A percentile compares a stretch with the other conserved stretches of the same genome.
Evolutionary conservation across 2,888 invertebrate genomes (phyloP).

Genomic region (Drosophila histrio): DNA sequence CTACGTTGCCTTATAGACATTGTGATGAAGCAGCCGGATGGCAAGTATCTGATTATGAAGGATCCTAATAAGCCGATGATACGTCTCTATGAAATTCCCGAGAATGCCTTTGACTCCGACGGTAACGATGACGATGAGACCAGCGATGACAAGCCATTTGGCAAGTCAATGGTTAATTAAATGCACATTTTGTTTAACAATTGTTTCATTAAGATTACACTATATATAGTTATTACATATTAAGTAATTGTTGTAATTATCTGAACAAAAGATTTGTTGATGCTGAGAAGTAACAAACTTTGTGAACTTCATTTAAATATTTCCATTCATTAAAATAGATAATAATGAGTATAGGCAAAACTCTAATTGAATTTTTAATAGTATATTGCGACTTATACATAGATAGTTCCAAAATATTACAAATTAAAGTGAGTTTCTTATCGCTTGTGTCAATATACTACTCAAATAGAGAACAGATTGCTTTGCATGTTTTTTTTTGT

Average conservation of each 20-base stretch:
- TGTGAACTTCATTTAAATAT: no score
- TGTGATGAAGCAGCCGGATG: constrained; percentile 98
- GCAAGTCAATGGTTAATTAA: background rate
- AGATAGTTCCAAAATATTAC: no score
- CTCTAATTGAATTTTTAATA: no score
- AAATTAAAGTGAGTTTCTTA: background rate
- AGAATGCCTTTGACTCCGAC: constrained; percentile 99
- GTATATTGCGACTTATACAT: no score
- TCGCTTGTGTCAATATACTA: background rate
- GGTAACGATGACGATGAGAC: constrained; percentile 64
- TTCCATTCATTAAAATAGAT: background rate
- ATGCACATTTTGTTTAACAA: background rate
- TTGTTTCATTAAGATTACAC: background rate
- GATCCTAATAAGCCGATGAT: constrained; percentile 99
- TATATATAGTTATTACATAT: background rate
- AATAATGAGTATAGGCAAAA: no score
- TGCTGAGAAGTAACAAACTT: no score
- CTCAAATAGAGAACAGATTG: background rate
- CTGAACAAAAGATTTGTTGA: background rate
- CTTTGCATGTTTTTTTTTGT: background rate
- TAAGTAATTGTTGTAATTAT: background rate
- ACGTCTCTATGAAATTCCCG: constrained; percentile 98
- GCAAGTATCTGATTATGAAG: constrained; percentile 98
- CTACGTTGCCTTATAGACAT: constrained; percentile 98
- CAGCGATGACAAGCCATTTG: constrained; percentile 41